These are phyloP conservation scores for Gonocerus acuteangulatus DNA, from an alignment of 2,888 invertebrate species.

Conservation along the genomic window DNA sequence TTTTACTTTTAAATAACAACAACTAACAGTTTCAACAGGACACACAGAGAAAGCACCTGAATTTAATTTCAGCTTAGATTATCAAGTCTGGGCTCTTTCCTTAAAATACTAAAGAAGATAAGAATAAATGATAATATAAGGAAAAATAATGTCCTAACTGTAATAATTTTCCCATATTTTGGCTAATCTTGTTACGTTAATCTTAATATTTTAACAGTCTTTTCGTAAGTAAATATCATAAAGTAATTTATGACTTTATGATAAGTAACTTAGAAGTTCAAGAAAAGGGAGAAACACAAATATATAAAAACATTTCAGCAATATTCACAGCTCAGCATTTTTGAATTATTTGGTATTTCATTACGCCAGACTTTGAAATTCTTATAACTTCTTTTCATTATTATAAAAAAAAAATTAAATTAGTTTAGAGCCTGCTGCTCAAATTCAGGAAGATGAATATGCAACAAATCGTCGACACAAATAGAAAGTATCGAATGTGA, in stretches of 20 bases:
- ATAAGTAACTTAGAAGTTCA: too few species aligned
- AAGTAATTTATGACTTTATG: slow-evolving; percentile 13
- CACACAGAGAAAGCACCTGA: slow-evolving; percentile 31
- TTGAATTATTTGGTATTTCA: too few species aligned
- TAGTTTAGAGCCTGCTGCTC: too few species aligned
- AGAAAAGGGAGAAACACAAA: too few species aligned
- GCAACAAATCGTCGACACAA: too few species aligned
- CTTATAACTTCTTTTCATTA: too few species aligned
- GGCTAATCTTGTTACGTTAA: slow-evolving; percentile 9
- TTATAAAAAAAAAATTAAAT: too few species aligned
- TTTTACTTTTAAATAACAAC: slow-evolving; percentile 31
- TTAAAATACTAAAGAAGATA: not conserved
- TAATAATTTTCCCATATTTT: not conserved
- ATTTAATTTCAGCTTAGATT: slow-evolving; percentile 5
- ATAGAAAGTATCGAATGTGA: too few species aligned
- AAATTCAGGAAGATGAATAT: too few species aligned
- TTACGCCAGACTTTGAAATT: too few species aligned
- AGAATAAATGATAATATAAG: not conserved
- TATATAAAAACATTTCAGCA: too few species aligned
- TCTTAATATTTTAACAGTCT: slow-evolving; percentile 24
- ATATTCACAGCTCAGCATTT: too few species aligned
- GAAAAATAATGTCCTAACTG: not conserved
- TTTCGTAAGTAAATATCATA: slow-evolving; percentile 21
- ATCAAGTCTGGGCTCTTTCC: not conserved
- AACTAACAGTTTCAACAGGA: slow-evolving; percentile 33